Percentiles rank a stretch among this genome's conserved stretches.
Evolutionary conservation across 2,113 vertebrate species (phyloP).

Genomic region (Aegypius monachus): DNA sequence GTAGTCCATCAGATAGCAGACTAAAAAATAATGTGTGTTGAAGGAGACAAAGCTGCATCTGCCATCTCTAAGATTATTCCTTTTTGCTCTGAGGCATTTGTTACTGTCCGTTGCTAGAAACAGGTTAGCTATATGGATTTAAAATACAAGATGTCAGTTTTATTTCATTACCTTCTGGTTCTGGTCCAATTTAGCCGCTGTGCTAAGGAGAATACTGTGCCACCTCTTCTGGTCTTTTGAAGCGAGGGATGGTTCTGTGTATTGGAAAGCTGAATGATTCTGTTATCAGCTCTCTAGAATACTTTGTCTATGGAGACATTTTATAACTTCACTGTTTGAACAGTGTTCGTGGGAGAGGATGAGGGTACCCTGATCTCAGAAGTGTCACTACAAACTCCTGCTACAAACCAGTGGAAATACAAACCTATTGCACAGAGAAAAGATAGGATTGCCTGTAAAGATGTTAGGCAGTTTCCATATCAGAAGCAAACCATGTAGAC

Average conservation of each 20-base stretch:
- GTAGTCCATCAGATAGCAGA: neutral
- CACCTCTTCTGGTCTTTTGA: neutral
- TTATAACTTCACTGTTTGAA: neutral
- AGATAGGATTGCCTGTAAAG: neutral
- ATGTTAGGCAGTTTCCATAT: neutral
- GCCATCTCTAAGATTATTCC: neutral
- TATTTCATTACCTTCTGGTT: neutral
- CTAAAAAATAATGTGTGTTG: neutral
- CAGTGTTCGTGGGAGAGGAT: neutral
- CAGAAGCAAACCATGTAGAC: neutral
- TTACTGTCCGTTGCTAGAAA: neutral
- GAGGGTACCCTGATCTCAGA: neutral
- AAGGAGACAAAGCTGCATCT: neutral
- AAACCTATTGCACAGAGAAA: neutral
- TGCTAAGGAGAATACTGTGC: neutral
- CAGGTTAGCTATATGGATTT: neutral
- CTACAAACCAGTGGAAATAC: neutral
- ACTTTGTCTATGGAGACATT: neutral
- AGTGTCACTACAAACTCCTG: neutral
- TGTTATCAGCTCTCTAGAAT: neutral
- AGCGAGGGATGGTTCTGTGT: neutral
- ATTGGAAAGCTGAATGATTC: neutral
- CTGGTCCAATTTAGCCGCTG: neutral
- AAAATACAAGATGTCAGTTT: neutral
- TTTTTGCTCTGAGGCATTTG: neutral